Evolutionary conservation across 2,888 invertebrate genomes (phyloP), one percentile per base, ranked within the genome.

Genomic region (Bibio marci): DNA sequence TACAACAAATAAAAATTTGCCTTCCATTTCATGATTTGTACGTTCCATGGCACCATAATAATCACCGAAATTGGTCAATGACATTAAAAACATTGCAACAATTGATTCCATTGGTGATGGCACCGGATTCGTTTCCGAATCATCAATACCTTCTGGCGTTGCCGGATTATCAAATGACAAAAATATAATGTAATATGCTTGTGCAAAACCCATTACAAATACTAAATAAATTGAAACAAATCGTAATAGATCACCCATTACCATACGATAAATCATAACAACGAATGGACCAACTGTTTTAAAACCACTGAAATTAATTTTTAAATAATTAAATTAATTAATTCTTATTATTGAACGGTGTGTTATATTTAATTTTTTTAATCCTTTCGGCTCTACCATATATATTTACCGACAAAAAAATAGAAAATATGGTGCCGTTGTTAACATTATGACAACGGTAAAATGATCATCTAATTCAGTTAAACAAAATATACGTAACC

Each of bases 191-290:
- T 88, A 91, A 57, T 85, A 91, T 0, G 91, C 88, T 81, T 97
- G 95, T 3, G 95, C 92, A 56, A 97, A 97, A 42, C 90, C 90
- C 76, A 95, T 80, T 5, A 98, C 87, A 57, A 98, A 97, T 4
- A 98, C 91, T 45, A 91, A 65, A 57, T 97, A 98, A 55, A 98
- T 98, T 35, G 85, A 81, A 44, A 94, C 91, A 61, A 98, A 98
- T 46, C 97, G 73, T 19, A 95, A 66, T 25, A 97, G 67, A 64
- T 98, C 97, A 40, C 95, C 92, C 73, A 85, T 82, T 36, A 97
- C 85, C 91, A 98, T 97, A 46, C 94, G 76, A 64, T 97, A 97
- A 49, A 98, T 92, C 95, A 97, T 97, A 48, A 95, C 90, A n/a
- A 97, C 97, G 73, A 97, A 97, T 0, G 97, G 97, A 4, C 97